Evolutionary conservation across 2,888 invertebrate species (phyloP), one percentile per base, ranked within the genome.

Genomic region (Lobophora halterata): DNA sequence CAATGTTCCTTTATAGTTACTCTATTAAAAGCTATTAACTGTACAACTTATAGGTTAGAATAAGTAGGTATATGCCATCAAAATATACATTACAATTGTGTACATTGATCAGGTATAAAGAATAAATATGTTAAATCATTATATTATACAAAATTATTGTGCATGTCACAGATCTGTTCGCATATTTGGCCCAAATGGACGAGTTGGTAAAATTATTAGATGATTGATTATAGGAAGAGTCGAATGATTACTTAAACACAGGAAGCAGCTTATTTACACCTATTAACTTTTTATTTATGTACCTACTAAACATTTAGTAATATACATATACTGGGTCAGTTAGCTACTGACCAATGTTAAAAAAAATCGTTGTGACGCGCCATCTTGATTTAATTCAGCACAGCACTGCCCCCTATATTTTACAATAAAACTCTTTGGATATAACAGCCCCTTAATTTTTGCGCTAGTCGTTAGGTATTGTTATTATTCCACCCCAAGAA

Each of bases 91-190:
- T 44, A 24, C 41, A 41, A 35, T 45, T 49, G 62, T 73, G 66
- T 68, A 68, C 61, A 66, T 65, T 60, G 52, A 59, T 66, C 61
- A 68, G 67, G 65, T 66, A 69, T 65, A 65, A 52, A 42, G 61
- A 61, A 55, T 61, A 55, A 56, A 60, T 55, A 56, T 59, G 55
- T 46, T 40, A 38, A 49, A 45, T 38, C 9, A 49, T 40, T 78
- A 79, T 79, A n/a, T n/a, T n/a, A 47, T 82, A 81, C 80, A 82
- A 80, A 77, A 73, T 88, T 87, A 85, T 86, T 85, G 86, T 87
- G 68, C 64, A 62, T 65, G 87, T 87, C 87, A 87, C 86, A 86
- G 85, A 70, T 81, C 54, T 71, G 65, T 71, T 76, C 61, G 66
- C 55, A 42, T 63, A 50, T 59, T 73, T 77, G 70, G 76, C 74